Evolutionary conservation across 2,113 vertebrate species (phyloP).

Genomic region (Nannospalax galili): DNA sequence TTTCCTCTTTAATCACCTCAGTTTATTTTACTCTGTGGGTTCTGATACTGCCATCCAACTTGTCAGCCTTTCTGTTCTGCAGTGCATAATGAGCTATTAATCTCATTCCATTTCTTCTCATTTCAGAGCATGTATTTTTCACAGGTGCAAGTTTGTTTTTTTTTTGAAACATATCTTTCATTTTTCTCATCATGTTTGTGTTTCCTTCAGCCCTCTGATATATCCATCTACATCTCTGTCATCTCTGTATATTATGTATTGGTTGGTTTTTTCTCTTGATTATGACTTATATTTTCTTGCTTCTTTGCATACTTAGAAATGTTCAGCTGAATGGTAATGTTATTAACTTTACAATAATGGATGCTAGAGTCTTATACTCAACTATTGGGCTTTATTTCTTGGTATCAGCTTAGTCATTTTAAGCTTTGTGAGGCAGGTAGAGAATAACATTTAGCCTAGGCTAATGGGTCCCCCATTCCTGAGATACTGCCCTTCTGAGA

Average conservation of each 20-base stretch:
- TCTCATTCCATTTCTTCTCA: slow-evolving; percentile 31
- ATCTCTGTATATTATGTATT: not conserved
- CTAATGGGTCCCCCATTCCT: not conserved
- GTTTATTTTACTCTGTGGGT: not conserved
- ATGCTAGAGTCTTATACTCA: not conserved
- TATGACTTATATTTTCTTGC: not conserved
- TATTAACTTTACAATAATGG: not conserved
- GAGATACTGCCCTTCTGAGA: not conserved
- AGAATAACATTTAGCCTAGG: not conserved
- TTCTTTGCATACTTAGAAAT: not conserved
- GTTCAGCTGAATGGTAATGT: not conserved
- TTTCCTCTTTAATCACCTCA: not conserved
- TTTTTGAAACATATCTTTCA: not conserved
- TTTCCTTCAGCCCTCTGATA: not conserved
- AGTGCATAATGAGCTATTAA: not conserved
- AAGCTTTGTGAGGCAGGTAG: not conserved
- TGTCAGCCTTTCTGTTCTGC: not conserved
- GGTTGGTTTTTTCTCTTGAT: slow-evolving; percentile 9
- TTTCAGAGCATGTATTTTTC: slow-evolving; percentile 24
- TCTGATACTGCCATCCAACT: not conserved
- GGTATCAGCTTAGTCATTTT: not conserved
- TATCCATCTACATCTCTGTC: not conserved
- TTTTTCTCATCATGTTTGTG: not conserved
- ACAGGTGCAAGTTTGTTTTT: not conserved
- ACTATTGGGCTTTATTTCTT: slow-evolving; percentile 12